phyloP scores from a whole-genome alignment of 2,797 vertebrate species.

The Acanthornis magna region DNA sequence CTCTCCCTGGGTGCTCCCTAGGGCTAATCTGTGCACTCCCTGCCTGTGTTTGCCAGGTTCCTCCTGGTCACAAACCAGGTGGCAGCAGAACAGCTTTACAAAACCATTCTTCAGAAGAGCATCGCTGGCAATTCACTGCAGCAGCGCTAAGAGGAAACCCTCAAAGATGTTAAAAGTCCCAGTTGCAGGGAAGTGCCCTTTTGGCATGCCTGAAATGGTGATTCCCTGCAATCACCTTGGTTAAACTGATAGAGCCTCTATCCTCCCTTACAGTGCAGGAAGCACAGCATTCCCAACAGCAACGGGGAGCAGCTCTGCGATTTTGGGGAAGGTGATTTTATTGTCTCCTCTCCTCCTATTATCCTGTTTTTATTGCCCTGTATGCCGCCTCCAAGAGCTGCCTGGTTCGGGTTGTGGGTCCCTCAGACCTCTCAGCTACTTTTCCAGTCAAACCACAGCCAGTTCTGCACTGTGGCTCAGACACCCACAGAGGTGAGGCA shows the following conservation, averaged over 20 bases:
- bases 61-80: neutral
- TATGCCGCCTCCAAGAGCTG: neutral
- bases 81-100: neutral
- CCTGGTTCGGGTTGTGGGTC: neutral
- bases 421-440: neutral
- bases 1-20: neutral
- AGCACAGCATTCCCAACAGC: neutral
- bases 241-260: neutral
- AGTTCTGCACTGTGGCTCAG: neutral
- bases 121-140: neutral
- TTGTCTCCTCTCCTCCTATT: neutral
- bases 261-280: neutral
- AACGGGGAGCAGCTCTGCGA: neutral
- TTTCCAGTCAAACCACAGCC: neutral
- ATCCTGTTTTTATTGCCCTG: neutral
- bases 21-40: neutral
- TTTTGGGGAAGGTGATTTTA: neutral
- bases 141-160: neutral
- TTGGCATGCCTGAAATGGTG: neutral
- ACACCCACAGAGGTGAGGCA: neutral
- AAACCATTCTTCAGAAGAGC: neutral
- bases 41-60: neutral
- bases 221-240: neutral
- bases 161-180: neutral
- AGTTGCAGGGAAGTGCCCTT: neutral